Evolutionary conservation across 2,797 vertebrate genomes (phyloP), one percentile per base, ranked within the genome.

Genomic region (Sebastes matsubarae): DNA sequence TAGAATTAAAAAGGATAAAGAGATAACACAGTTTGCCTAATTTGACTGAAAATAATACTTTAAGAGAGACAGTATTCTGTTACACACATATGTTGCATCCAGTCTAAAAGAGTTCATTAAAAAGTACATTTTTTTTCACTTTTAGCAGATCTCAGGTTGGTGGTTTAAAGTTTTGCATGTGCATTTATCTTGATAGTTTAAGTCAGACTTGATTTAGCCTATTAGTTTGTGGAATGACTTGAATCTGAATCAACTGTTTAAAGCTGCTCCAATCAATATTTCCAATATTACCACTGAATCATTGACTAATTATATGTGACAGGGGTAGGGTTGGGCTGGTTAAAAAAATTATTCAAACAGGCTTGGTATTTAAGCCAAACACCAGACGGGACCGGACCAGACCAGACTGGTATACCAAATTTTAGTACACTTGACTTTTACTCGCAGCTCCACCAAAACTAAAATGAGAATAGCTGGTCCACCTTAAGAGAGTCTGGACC

Each of bases 331-430:
- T 32, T 10, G 32, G 9, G 32, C 32, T 1, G 8, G 32, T 32
- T 32, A 32, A 32, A 32, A 32, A 29, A 32, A 32, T 8, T 2
- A 8, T 42, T 42, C 13, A 42, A 42, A 42, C 38, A 0, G 38
- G 38, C 0, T 42, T 42, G 38, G 0, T 42, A 42, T 42, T 42
- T 42, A 42, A 42, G 38, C 38, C 38, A 16, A 42, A 42, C 14
- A 42, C 14, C 13, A 16, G 38, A 38, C 36, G 0, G 36, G 36
- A 38, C 36, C 1, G 36, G 36, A 16, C 38, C 13, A 16, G 38
- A 42, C 14, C 14, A 16, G 14, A 42, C 13, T 0, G 13, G 38
- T 42, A 16, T 42, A 42, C 38, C 0, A 0, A 16, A 42, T 42
- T 42, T 42, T 42, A 42, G 38, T 42, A 42, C 38, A 42, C 14